These are phyloP conservation scores for Uria lomvia DNA, from an alignment of 2,113 vertebrate species.

Conservation along the genomic window DNA sequence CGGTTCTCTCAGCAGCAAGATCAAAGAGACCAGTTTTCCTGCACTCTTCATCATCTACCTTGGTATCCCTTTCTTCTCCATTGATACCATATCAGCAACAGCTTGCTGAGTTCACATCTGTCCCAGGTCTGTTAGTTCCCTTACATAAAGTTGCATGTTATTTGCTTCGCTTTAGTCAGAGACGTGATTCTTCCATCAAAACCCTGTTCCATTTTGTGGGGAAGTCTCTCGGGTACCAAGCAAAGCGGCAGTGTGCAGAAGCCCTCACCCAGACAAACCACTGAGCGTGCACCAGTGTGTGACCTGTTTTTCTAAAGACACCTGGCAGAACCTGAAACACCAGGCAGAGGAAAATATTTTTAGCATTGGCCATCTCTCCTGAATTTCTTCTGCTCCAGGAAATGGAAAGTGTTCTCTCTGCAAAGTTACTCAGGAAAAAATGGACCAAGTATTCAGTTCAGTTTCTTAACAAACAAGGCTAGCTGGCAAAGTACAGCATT, in stretches of 20 bases:
- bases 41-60: neutral
- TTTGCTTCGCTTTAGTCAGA: neutral
- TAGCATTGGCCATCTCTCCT: neutral
- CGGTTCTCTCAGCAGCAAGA: neutral
- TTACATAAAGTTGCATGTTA: neutral
- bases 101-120: neutral
- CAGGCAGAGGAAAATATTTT: neutral
- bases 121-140: neutral
- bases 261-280: neutral
- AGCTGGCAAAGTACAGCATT: neutral
- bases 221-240: neutral
- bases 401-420: neutral
- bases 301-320: neutral
- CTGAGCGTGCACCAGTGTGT: neutral
- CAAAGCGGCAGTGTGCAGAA: neutral
- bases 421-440: neutral
- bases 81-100: neutral
- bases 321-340: neutral
- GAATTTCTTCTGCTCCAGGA: neutral
- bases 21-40: neutral
- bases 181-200: neutral
- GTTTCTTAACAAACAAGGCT: neutral
- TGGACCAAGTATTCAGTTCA: neutral
- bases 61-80: neutral
- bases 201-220: neutral